Percentiles rank a stretch among this genome's conserved stretches.
Evolutionary conservation across 37 sponge, comb jelly and placozoan genomes (phyloP).

Genomic region (Corticium candelabrum): DNA sequence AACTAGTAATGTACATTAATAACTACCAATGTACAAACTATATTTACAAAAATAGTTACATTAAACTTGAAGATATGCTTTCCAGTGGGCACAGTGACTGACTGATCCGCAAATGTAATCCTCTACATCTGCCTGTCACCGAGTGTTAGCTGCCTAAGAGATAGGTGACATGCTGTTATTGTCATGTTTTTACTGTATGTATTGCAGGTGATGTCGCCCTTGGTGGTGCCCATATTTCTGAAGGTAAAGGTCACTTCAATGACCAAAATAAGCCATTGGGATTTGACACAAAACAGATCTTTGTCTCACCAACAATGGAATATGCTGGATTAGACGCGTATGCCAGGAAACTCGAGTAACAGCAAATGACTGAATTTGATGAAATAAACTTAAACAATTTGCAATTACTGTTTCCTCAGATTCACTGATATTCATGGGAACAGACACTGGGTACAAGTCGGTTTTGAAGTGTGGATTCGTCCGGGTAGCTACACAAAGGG

Average conservation of each 20-base stretch:
- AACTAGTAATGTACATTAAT: not conserved
- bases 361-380: too few species aligned
- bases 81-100: too few species aligned
- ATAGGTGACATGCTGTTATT: too few species aligned
- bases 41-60: too few species aligned
- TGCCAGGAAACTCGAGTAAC: conserved; percentile 7
- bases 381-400: not conserved
- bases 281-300: conserved; percentile 22
- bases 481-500: conserved; percentile 14
- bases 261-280: conserved; percentile 25
- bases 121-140: too few species aligned
- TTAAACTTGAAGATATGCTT: too few species aligned
- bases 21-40: too few species aligned
- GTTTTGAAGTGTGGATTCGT: conserved; percentile 25
- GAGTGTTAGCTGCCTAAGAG: too few species aligned
- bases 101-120: too few species aligned
- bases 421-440: conserved; percentile 7
- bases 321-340: conserved; percentile 30
- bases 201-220: conserved; percentile 23
- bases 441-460: conserved; percentile 21
- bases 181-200: not conserved
- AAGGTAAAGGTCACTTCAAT: conserved; percentile 24
- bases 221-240: conserved; percentile 15
- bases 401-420: not conserved
- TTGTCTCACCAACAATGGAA: conserved; percentile 40